Evolutionary conservation across 2,888 invertebrate species (phyloP).

Genomic region (Syrphus vitripennis): DNA sequence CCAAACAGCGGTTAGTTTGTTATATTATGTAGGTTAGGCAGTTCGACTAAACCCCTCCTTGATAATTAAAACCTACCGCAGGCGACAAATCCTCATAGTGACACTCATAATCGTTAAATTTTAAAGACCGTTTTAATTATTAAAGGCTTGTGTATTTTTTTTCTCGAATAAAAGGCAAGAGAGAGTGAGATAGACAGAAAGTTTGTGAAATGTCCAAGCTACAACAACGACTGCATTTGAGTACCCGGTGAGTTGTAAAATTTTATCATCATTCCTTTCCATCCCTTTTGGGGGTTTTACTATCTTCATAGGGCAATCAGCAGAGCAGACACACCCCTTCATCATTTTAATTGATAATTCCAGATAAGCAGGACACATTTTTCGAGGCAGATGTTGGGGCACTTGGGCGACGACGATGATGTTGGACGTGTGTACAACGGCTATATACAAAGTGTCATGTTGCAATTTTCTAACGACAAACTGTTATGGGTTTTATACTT

Average conservation of each 20-base stretch:
- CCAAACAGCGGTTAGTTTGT: background rate
- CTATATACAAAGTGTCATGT: slow-evolving; percentile 58
- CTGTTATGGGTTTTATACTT: slow-evolving; percentile 42
- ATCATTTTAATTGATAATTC: slow-evolving; percentile 42
- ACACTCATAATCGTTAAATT: slow-evolving; percentile 67
- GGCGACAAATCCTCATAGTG: slow-evolving; percentile 54
- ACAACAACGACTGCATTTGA: slow-evolving; percentile 35
- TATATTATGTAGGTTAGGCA: background rate
- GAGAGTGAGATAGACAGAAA: background rate
- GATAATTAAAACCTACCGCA: slow-evolving; percentile 62
- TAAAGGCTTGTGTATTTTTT: slow-evolving; percentile 41
- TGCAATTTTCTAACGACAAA: slow-evolving; percentile 62
- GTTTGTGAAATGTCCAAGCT: slow-evolving; percentile 53
- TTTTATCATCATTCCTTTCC: slow-evolving; percentile 47
- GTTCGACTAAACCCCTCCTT: slow-evolving; percentile 25
- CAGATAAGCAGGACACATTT: slow-evolving; percentile 57
- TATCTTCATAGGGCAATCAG: background rate
- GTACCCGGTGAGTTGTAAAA: slow-evolving; percentile 57
- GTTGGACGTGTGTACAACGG: slow-evolving; percentile 58
- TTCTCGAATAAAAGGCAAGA: background rate
- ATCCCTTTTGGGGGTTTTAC: slow-evolving; percentile 27
- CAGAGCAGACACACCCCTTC: background rate
- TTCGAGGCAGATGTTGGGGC: slow-evolving; percentile 50
- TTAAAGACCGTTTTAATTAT: slow-evolving; percentile 68
- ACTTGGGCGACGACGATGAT: too few relatives aligned